A percentile compares a stretch with the other conserved stretches of the same genome.
phyloP scores from a whole-genome alignment of 2,888 invertebrate genomes.

The Apantesis nais region DNA sequence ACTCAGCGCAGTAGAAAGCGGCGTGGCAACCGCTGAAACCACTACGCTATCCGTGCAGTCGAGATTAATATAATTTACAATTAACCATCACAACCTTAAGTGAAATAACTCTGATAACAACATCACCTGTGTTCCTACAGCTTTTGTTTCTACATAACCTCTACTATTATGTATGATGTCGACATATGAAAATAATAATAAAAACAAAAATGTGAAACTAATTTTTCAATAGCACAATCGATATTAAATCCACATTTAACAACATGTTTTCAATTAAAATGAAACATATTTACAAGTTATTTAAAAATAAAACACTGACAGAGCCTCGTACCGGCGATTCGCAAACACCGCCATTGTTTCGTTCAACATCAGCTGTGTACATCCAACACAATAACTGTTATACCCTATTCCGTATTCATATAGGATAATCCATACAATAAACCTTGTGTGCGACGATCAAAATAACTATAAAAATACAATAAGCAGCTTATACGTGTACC shows the following conservation, averaged over 20 bases:
- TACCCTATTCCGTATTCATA: slow-evolving; percentile 77
- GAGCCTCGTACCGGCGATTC: slow-evolving; percentile 68
- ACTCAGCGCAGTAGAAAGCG: no score
- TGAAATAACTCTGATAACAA: neutral
- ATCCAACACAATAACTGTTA: slow-evolving; percentile 72
- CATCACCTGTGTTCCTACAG: neutral
- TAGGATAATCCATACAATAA: slow-evolving; percentile 75
- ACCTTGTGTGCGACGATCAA: slow-evolving; percentile 78
- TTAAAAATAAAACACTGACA: slow-evolving; percentile 58
- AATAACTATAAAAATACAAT: slow-evolving; percentile 86
- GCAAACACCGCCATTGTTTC: slow-evolving; percentile 74
- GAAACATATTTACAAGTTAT: slow-evolving; percentile 69
- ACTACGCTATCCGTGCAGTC: no score
- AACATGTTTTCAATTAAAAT: slow-evolving; percentile 33
- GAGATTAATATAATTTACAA: no score
- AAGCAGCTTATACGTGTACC: slow-evolving; percentile 82
- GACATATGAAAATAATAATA: neutral
- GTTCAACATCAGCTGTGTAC: slow-evolving; percentile 78
- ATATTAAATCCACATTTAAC: slow-evolving; percentile 16
- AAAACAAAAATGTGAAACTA: slow-evolving; percentile 2
- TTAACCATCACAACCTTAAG: neutral
- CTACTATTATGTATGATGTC: neutral
- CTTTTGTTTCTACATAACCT: neutral
- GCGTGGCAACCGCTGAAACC: no score
- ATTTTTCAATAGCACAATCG: slow-evolving; percentile 22